phyloP scores from a whole-genome alignment of 2,888 invertebrate species.

The Sinohyriopsis cumingii region DNA sequence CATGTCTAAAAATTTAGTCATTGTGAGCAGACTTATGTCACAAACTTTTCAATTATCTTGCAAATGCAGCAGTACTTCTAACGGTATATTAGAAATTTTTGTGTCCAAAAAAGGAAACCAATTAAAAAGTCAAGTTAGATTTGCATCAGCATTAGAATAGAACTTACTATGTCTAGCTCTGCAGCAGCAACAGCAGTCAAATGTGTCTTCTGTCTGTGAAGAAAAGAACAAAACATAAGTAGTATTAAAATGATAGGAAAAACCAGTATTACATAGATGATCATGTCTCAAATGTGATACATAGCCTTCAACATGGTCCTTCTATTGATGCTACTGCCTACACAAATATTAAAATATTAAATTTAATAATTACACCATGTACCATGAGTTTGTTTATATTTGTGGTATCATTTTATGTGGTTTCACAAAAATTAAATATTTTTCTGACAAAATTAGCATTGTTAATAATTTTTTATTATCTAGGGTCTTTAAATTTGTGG shows the following conservation, averaged over 20 bases:
- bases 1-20: background rate
- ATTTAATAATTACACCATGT: background rate
- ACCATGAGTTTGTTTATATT: too few species aligned
- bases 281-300: too few species aligned
- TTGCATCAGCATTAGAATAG: background rate
- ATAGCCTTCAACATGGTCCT: too few species aligned
- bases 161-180: constrained; percentile 54
- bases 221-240: background rate
- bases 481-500: too few species aligned
- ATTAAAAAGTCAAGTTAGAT: background rate
- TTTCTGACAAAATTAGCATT: too few species aligned
- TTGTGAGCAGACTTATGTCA: background rate
- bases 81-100: too few species aligned
- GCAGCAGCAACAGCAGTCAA: constrained; percentile 57
- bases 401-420: too few species aligned
- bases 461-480: too few species aligned
- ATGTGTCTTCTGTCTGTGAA: constrained; percentile 34
- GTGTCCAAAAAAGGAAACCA: too few species aligned
- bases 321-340: background rate
- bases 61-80: background rate
- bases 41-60: background rate
- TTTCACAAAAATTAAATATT: too few species aligned
- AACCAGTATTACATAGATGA: too few species aligned
- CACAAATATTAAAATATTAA: background rate
- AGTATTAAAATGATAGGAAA: too few species aligned